Percentiles rank a stretch among this genome's conserved stretches.
These are phyloP conservation scores for Phoenicopterus ruber DNA, from an alignment of 2,113 vertebrate genomes.

Conservation along the genomic window DNA sequence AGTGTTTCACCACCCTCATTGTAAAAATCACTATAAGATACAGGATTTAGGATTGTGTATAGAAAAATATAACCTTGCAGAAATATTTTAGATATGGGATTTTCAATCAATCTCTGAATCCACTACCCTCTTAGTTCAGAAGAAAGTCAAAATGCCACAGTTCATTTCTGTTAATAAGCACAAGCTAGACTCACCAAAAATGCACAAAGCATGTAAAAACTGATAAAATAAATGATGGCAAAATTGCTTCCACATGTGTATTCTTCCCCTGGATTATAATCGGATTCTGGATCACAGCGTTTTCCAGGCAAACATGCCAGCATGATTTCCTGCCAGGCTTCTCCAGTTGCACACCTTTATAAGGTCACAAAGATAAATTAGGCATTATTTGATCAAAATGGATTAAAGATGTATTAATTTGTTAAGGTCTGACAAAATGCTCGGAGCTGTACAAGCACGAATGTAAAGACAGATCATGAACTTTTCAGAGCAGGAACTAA, in stretches of 20 bases:
- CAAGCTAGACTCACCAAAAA: slow-evolving; percentile 83
- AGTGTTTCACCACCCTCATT: background rate
- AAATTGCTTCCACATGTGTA: slow-evolving; percentile 94
- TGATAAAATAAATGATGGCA: slow-evolving; percentile 97
- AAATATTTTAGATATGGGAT: background rate
- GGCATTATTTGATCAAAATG: background rate
- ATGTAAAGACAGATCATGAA: background rate
- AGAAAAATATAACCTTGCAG: background rate
- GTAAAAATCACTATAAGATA: background rate
- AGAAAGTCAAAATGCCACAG: background rate
- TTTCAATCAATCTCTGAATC: background rate
- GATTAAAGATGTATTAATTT: background rate
- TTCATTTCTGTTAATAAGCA: background rate
- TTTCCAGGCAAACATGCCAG: slow-evolving; percentile 93
- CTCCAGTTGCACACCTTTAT: slow-evolving; percentile 93
- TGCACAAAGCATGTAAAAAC: slow-evolving; percentile 98
- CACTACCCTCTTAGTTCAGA: background rate
- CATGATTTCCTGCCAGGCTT: slow-evolving; percentile 99
- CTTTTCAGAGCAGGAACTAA: background rate
- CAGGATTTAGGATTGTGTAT: background rate
- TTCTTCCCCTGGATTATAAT: slow-evolving; percentile 90
- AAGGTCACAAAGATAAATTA: slow-evolving; percentile 7
- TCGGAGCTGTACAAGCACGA: background rate
- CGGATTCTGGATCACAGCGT: slow-evolving; percentile 92
- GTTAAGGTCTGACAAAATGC: background rate